Evolutionary conservation across 2,113 vertebrate species (phyloP).

Genomic region (Pithys albifrons): DNA sequence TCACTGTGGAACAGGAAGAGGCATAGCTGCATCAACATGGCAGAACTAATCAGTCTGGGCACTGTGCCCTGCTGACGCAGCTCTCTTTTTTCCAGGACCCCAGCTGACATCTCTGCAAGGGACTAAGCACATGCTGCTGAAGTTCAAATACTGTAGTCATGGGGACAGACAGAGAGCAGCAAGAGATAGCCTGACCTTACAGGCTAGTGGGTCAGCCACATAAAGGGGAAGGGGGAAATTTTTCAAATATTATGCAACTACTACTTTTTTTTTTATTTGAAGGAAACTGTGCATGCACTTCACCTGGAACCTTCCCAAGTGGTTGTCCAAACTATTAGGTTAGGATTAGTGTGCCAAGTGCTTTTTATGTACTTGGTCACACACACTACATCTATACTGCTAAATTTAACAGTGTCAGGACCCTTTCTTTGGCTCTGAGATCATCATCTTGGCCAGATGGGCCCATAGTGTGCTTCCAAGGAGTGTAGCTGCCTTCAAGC

Average conservation of each 20-base stretch:
- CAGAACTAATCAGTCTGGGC: constrained; percentile 64
- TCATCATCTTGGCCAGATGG: not conserved
- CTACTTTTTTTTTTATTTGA: not conserved
- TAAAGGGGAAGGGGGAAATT: not conserved
- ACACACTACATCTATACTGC: not conserved
- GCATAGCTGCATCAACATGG: constrained; percentile 47
- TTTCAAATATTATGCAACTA: not conserved
- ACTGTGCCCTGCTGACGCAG: constrained; percentile 42
- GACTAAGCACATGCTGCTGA: constrained; percentile 29
- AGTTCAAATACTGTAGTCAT: constrained; percentile 49
- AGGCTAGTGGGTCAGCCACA: not conserved
- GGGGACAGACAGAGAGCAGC: constrained; percentile 42
- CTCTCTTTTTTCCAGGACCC: constrained; percentile 46
- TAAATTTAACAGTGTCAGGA: constrained; percentile 40
- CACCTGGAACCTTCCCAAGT: not conserved
- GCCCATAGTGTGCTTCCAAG: not conserved
- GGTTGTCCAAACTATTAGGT: not conserved
- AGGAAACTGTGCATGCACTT: not conserved
- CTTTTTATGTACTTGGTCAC: not conserved
- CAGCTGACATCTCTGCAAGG: constrained; percentile 33
- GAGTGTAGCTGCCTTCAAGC: not conserved
- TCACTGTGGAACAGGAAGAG: not conserved
- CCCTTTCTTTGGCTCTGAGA: not conserved
- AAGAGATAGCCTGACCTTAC: not conserved
- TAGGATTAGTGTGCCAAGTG: not conserved